phyloP scores from a whole-genome alignment of 2,113 vertebrate genomes.

The Siphamia tubifer region DNA sequence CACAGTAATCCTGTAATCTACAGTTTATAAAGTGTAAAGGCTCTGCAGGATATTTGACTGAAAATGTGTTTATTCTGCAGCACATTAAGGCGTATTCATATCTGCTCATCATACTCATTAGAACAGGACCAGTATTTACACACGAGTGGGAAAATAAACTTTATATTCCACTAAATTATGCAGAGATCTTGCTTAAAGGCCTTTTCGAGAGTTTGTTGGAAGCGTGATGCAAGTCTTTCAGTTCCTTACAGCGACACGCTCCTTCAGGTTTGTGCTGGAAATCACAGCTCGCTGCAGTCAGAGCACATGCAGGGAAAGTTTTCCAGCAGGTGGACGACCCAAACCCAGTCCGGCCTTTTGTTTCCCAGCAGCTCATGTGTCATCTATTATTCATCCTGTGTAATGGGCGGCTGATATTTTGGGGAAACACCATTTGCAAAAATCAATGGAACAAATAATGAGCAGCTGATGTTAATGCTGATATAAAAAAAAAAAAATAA shows the following conservation, averaged over 20 bases:
- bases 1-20: no score
- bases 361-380: conserved; percentile 32
- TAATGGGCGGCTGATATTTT: conserved; percentile 61
- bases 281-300: background rate
- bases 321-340: background rate
- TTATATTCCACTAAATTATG: conserved; percentile 58
- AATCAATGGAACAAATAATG: conserved; percentile 69
- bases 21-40: no score
- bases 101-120: conserved; percentile 9
- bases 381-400: conserved; percentile 57
- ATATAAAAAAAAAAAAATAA: background rate
- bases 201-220: conserved; percentile 39
- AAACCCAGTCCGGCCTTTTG: conserved; percentile 25
- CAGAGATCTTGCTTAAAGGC: conserved; percentile 48
- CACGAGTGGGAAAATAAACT: conserved; percentile 4
- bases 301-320: conserved; percentile 7
- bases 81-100: background rate
- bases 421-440: conserved; percentile 63
- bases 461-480: conserved; percentile 39
- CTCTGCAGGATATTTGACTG: background rate
- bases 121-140: conserved; percentile 30
- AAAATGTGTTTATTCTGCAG: conserved; percentile 1
- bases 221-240: conserved; percentile 69
- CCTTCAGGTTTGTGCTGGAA: background rate
- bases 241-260: conserved; percentile 37